Conservation (phyloP, 2,888 invertebrate species). For the Latrodectus elegans region DNA sequence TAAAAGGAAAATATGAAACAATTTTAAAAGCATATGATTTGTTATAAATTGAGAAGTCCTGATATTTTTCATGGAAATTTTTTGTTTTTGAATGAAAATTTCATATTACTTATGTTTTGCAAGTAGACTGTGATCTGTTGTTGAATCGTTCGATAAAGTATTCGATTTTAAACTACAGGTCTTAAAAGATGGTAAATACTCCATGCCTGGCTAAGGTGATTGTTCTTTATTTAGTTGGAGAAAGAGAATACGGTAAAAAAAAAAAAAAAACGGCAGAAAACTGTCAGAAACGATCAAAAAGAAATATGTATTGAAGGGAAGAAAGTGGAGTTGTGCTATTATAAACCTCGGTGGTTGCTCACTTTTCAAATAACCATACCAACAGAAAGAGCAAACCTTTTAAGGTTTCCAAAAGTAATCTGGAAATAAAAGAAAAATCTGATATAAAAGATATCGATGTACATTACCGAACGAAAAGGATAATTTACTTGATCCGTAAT, state of each 20-base stretch:
- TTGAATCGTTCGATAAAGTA: too few relatives aligned
- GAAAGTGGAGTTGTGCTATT: background rate
- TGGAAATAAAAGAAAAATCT: slow-evolving; percentile 4
- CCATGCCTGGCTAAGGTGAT: too few relatives aligned
- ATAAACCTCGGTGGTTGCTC: slow-evolving; percentile 32
- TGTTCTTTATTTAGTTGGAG: background rate
- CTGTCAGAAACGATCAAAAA: slow-evolving; percentile 44
- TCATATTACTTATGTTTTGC: too few relatives aligned
- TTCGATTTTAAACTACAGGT: too few relatives aligned
- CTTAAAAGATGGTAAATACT: too few relatives aligned
- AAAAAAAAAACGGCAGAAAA: slow-evolving; percentile 31
- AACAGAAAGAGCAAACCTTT: slow-evolving; percentile 10
- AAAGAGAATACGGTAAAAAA: slow-evolving; percentile 4
- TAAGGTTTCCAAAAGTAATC: slow-evolving; percentile 1
- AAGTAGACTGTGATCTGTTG: too few relatives aligned
- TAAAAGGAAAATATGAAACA: too few relatives aligned
- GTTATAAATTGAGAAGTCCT: too few relatives aligned
- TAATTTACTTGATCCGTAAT: slow-evolving; percentile 45
- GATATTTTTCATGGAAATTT: too few relatives aligned
- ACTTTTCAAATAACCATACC: slow-evolving; percentile 23
- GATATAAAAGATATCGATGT: slow-evolving; percentile 13
- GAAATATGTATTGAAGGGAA: background rate
- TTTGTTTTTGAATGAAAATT: too few relatives aligned
- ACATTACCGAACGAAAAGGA: slow-evolving; percentile 28
- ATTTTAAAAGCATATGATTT: too few relatives aligned